phyloP scores from a whole-genome alignment of 2,888 invertebrate species.

The Myathropa florea region DNA sequence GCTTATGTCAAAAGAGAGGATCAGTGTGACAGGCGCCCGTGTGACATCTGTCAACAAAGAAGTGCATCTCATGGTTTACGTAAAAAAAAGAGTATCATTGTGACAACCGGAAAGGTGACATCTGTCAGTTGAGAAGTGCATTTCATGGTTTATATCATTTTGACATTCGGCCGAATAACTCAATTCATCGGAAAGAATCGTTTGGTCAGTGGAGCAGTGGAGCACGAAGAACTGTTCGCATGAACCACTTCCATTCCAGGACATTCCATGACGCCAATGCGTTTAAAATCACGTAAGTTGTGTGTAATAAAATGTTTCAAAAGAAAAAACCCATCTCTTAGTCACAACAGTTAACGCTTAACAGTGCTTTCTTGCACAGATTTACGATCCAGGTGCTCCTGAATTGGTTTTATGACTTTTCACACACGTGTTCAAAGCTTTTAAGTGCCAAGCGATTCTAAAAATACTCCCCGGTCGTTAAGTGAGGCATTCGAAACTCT shows the following conservation, averaged over 20 bases:
- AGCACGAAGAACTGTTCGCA: no score
- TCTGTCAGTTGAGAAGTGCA: no score
- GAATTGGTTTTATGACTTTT: not conserved
- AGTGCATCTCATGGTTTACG: no score
- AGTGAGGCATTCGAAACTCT: conserved; percentile 14
- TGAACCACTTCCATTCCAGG: not conserved
- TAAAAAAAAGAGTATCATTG: no score
- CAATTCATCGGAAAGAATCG: no score
- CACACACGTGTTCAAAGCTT: not conserved
- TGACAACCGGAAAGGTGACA: no score
- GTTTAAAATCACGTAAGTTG: not conserved
- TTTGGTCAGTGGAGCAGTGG: no score
- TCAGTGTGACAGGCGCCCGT: no score
- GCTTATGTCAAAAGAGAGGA: no score
- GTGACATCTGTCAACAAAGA: no score
- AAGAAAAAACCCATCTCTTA: not conserved
- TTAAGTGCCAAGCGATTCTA: not conserved
- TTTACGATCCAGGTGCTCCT: not conserved
- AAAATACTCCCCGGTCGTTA: not conserved
- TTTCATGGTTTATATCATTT: no score
- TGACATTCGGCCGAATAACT: no score
- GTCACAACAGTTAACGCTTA: not conserved
- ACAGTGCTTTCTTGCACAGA: not conserved
- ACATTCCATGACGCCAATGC: not conserved
- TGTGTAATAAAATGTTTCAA: not conserved